phyloP scores from a whole-genome alignment of 2,113 vertebrate species.

The Percina caprodes region DNA sequence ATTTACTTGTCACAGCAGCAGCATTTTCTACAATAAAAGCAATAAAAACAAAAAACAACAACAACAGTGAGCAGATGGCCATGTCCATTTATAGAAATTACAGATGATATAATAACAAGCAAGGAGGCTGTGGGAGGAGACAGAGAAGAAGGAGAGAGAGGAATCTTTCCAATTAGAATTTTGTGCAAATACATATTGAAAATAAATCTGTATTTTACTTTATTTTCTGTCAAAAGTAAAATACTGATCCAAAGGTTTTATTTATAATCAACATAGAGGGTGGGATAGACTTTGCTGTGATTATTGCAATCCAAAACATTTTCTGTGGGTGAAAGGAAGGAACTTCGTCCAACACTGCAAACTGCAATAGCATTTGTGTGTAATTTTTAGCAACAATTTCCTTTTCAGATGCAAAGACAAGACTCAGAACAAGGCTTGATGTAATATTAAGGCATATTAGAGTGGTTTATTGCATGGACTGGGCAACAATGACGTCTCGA shows the following conservation, averaged over 20 bases:
- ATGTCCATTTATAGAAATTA: constrained; percentile 76
- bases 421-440: no score
- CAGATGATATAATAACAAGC: constrained; percentile 28
- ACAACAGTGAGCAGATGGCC: no score
- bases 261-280: no score
- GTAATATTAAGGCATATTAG: background rate
- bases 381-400: background rate
- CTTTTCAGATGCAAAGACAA: background rate
- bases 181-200: background rate
- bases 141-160: background rate
- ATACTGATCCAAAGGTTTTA: background rate
- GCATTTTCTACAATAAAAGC: no score
- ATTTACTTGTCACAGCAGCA: no score
- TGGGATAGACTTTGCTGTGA: no score
- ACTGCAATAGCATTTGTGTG: background rate
- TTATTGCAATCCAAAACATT: no score
- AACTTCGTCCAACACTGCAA: no score
- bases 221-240: background rate
- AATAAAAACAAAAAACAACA: no score
- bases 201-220: background rate
- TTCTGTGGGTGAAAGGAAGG: no score
- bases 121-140: constrained; percentile 28
- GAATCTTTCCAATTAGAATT: no score
- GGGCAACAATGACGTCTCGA: background rate
- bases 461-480: background rate